Base-by-base conservation (phyloP, 1,140 invertebrate genomes). In the Aethina tumida region DNA sequence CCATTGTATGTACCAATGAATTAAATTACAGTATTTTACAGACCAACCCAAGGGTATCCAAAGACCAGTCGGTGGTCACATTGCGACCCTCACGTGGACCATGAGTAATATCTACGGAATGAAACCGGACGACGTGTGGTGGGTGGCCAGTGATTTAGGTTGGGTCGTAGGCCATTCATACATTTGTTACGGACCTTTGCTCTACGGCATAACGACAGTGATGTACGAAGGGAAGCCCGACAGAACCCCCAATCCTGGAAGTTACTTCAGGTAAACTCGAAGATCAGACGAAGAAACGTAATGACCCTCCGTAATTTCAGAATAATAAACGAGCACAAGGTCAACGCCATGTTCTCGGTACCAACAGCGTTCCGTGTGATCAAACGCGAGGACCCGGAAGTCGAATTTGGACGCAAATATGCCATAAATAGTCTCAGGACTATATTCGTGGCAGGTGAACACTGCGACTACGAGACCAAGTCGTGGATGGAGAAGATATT, bases 131-230 rank as follows among this genome's bases (percentile, higher is more conserved):
- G 82, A 89, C 25, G 78, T 86, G 3, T 96, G 88, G 88, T 97
- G 89, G 89, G 81, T 79, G 16, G 88, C 89, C 0, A 61, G 58
- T 39, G 79, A 83, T 53, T 69, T 87, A 39, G 88, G 91, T 1
- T 96, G 91, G 92, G 88, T 95, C 0, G 89, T 94, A 2, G 91
- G 91, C 2, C 89, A 92, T 59, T 91, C 87, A 0, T 96, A 93
- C 54, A 94, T 94, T 35, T 89, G 85, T 57, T 96, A 96, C 49
- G 90, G 78, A 2, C 91, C 92, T 0, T 64, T 96, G 0, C 59
- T 89, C 0, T 77, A 79, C 45, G 81, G 89, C 1, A 69, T 79
- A 19, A 93, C 89, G 0, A 84, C 84, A 45, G 70, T 97, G 1
- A 74, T 97, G 65, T 96, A 91, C 63, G 92, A 97, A 65, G 92